A percentile compares a stretch with the other conserved stretches of the same genome.
Conservation (phyloP, 2,888 invertebrate species). For the Ellobium chinense region DNA sequence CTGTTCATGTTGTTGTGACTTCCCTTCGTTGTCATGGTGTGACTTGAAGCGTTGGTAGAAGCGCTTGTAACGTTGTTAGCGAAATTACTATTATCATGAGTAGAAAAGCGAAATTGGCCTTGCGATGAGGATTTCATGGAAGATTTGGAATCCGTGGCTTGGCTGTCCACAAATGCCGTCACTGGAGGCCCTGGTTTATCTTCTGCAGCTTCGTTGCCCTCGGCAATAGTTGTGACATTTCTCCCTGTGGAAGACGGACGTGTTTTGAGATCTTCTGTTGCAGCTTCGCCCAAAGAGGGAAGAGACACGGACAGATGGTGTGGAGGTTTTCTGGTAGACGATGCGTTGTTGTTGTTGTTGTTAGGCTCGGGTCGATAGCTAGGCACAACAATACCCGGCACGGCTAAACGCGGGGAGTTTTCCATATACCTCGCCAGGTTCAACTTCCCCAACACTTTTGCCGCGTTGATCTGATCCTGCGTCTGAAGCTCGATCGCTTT, state of each 20-base stretch:
- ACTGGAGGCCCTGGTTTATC: conserved; percentile 6
- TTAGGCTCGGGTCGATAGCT: background rate
- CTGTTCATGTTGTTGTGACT: background rate
- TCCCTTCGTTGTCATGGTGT: too few species aligned
- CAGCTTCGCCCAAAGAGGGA: background rate
- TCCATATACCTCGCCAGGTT: background rate
- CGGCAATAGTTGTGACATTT: background rate
- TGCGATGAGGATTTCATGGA: background rate
- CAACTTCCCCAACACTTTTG: conserved; percentile 48
- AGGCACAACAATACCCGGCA: background rate
- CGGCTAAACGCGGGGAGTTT: conserved; percentile 11
- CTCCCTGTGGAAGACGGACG: conserved; percentile 23
- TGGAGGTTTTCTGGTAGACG: conserved; percentile 11
- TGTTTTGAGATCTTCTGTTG: background rate
- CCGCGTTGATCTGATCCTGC: conserved; percentile 52
- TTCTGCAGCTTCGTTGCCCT: background rate
- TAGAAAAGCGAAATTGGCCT: background rate
- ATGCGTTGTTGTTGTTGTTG: too few species aligned
- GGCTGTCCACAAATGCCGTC: background rate
- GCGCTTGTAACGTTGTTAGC: too few species aligned
- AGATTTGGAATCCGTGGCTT: background rate
- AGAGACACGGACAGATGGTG: conserved; percentile 23
- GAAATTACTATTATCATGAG: background rate
- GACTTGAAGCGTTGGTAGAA: too few species aligned
- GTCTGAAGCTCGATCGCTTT: conserved; percentile 49